phyloP scores from a whole-genome alignment of 2,113 vertebrate genomes.

The Noturus placidus region DNA sequence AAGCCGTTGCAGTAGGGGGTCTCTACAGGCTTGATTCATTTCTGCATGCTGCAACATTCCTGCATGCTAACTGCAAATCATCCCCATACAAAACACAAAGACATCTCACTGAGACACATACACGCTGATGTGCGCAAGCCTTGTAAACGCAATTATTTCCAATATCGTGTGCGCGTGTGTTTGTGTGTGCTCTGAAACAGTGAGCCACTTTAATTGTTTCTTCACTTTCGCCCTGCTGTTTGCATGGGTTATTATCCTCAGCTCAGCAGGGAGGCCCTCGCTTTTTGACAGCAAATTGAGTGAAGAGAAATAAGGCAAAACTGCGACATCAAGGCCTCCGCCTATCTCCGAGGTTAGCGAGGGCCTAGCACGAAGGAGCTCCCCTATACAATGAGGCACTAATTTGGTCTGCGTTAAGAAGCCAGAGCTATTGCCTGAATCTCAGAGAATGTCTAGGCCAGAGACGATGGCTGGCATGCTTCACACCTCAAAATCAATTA shows the following conservation, averaged over 20 bases:
- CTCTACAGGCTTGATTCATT: constrained; percentile 34
- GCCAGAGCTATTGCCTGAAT: constrained; percentile 16
- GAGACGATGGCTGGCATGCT: constrained; percentile 44
- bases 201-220: constrained; percentile 60
- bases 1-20: constrained; percentile 17
- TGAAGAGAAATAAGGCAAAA: constrained; percentile 66
- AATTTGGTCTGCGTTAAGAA: constrained; percentile 62
- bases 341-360: constrained; percentile 55
- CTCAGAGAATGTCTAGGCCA: constrained; percentile 31
- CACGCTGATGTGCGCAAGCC: constrained; percentile 13
- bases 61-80: constrained; percentile 34
- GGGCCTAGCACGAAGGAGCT: constrained; percentile 59
- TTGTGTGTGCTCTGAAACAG: constrained; percentile 36
- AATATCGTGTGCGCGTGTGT: constrained; percentile 37
- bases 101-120: constrained; percentile 31
- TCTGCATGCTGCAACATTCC: constrained; percentile 40
- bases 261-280: constrained; percentile 59
- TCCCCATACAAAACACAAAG: constrained; percentile 38
- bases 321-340: constrained; percentile 60
- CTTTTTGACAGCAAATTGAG: constrained; percentile 73
- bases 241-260: constrained; percentile 59
- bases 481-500: constrained; percentile 58
- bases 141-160: constrained; percentile 57
- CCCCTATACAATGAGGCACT: constrained; percentile 60
- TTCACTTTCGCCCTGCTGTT: constrained; percentile 56